Conservation (phyloP, 1,140 invertebrate species). For the Neodiprion fabricii region DNA sequence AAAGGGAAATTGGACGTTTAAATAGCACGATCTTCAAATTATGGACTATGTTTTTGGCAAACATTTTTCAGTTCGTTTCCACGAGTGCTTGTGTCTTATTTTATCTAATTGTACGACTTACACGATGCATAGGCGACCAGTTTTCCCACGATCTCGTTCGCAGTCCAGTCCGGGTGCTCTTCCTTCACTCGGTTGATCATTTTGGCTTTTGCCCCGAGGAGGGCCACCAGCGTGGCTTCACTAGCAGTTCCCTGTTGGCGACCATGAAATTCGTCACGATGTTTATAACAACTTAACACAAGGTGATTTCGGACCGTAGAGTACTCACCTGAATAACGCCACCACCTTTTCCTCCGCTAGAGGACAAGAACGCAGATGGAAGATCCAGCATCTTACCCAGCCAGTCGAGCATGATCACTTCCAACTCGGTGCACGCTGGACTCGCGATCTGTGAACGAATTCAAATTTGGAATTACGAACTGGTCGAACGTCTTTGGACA, state of each 20-base stretch:
- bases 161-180: slow-evolving; percentile 78
- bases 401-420: slow-evolving; percentile 98
- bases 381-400: slow-evolving; percentile 93
- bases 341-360: slow-evolving; percentile 82
- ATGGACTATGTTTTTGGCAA: no score
- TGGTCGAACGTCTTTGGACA: slow-evolving; percentile 12
- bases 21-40: no score
- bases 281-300: background rate
- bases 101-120: slow-evolving; percentile 52
- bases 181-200: slow-evolving; percentile 75
- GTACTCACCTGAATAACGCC: slow-evolving; percentile 85
- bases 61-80: background rate
- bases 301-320: background rate
- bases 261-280: background rate
- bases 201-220: slow-evolving; percentile 88
- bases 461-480: slow-evolving; percentile 13
- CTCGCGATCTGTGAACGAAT: slow-evolving; percentile 78
- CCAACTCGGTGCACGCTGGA: slow-evolving; percentile 96
- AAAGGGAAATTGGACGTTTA: no score
- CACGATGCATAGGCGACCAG: slow-evolving; percentile 87
- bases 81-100: slow-evolving; percentile 14
- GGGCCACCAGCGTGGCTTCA: slow-evolving; percentile 84
- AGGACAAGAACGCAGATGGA: slow-evolving; percentile 86
- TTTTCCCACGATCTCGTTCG: slow-evolving; percentile 84
- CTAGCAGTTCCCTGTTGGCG: slow-evolving; percentile 79